Evolutionary conservation across 1,140 invertebrate species (phyloP).

Genomic region (Anastatus disparis): DNA sequence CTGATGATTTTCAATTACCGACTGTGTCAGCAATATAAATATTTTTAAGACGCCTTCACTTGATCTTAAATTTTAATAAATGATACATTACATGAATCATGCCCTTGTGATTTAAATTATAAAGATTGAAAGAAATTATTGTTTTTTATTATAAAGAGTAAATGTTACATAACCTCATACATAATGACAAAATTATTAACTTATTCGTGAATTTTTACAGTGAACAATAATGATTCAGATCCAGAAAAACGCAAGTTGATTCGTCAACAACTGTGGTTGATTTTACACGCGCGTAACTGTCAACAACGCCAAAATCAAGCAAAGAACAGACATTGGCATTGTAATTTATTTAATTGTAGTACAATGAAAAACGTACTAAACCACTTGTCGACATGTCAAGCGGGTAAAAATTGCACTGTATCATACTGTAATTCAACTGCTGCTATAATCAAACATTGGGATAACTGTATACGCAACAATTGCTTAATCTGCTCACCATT

Average conservation of each 20-base stretch:
- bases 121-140: too few relatives aligned
- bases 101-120: too few relatives aligned
- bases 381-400: constrained; percentile 98
- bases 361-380: constrained; percentile 99
- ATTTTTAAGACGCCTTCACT: too few relatives aligned
- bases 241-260: constrained; percentile 99
- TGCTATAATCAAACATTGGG: constrained; percentile 99
- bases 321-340: constrained; percentile 83
- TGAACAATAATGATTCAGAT: too few relatives aligned
- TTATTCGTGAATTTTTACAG: too few relatives aligned
- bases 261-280: constrained; percentile 95
- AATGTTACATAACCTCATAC: too few relatives aligned
- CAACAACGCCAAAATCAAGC: constrained; percentile 88
- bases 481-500: constrained; percentile 98
- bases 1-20: too few relatives aligned
- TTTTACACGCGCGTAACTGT: constrained; percentile 99
- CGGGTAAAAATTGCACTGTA: constrained; percentile 88
- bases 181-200: too few relatives aligned
- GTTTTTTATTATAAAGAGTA: too few relatives aligned
- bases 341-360: constrained; percentile 94
- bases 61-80: too few relatives aligned
- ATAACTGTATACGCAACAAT: constrained; percentile 93
- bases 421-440: constrained; percentile 98
- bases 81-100: too few relatives aligned
- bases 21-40: too few relatives aligned